These are phyloP conservation scores for Timema podura DNA, from an alignment of 2,888 invertebrate genomes.

Conservation along the genomic window DNA sequence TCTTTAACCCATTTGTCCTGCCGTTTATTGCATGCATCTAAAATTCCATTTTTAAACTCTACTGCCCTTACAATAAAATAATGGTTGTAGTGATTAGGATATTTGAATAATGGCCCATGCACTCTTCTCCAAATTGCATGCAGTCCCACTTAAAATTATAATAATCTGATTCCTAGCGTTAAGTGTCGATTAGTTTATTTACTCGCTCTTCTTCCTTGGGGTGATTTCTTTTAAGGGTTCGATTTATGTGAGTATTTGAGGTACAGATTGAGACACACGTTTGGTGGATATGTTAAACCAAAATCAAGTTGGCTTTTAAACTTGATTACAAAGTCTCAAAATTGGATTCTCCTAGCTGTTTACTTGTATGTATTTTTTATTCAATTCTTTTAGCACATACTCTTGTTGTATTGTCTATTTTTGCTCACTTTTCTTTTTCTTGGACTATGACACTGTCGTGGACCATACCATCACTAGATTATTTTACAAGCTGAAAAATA, in stretches of 20 bases:
- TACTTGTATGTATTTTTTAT: not conserved
- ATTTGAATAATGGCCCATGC: not conserved
- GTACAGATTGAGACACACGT: slow-evolving; percentile 1
- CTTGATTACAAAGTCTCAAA: not conserved
- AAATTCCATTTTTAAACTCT: not conserved
- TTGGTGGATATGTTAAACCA: not conserved
- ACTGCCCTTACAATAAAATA: not conserved
- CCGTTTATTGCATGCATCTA: not conserved
- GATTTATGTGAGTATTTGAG: not conserved
- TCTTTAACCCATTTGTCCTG: not conserved
- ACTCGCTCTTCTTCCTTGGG: not conserved
- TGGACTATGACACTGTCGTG: not conserved
- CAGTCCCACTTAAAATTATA: not conserved
- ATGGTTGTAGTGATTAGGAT: not conserved
- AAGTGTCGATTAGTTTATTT: not conserved
- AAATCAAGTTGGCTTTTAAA: not conserved
- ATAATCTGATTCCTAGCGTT: not conserved
- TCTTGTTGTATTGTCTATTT: not conserved
- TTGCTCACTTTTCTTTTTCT: not conserved
- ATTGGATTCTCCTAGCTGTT: not conserved
- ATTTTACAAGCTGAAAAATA: too few species aligned
- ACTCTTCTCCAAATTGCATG: not conserved
- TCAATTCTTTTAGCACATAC: not conserved
- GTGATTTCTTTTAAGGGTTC: not conserved
- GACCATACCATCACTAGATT: too few species aligned